Conservation (phyloP, 2,113 vertebrate species). For the Megaleporinus macrocephalus region DNA sequence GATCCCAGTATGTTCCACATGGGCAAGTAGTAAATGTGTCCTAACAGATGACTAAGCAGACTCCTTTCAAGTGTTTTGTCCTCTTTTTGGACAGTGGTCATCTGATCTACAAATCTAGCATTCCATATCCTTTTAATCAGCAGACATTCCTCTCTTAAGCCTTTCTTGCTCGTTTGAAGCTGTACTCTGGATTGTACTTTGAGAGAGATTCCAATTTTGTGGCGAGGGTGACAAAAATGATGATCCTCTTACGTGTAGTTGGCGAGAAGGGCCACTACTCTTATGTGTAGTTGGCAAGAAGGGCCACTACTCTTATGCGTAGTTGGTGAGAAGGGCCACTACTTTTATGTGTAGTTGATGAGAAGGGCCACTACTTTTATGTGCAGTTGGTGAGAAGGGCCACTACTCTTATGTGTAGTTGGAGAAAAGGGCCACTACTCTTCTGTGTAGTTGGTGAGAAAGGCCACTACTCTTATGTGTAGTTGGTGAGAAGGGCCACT, state of each 20-base stretch:
- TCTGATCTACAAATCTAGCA: background rate
- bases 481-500: background rate
- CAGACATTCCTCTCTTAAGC: background rate
- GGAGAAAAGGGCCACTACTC: no score
- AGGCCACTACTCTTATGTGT: background rate
- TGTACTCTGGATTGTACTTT: background rate
- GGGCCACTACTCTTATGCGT: background rate
- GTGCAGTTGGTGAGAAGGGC: background rate
- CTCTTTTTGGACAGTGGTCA: background rate
- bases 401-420: background rate
- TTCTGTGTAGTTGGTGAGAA: background rate
- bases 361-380: background rate
- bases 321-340: background rate
- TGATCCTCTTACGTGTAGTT: background rate
- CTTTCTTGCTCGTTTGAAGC: background rate
- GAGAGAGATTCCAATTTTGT: background rate
- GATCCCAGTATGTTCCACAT: background rate
- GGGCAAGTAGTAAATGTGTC: background rate
- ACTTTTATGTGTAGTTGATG: background rate
- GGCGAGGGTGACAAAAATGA: background rate
- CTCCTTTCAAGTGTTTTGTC: background rate
- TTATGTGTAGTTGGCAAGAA: background rate
- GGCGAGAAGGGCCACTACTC: no score
- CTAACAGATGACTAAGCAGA: background rate
- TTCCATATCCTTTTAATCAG: background rate